Conservation (phyloP, 2,113 vertebrate genomes). For the Vulpes vulpes region DNA sequence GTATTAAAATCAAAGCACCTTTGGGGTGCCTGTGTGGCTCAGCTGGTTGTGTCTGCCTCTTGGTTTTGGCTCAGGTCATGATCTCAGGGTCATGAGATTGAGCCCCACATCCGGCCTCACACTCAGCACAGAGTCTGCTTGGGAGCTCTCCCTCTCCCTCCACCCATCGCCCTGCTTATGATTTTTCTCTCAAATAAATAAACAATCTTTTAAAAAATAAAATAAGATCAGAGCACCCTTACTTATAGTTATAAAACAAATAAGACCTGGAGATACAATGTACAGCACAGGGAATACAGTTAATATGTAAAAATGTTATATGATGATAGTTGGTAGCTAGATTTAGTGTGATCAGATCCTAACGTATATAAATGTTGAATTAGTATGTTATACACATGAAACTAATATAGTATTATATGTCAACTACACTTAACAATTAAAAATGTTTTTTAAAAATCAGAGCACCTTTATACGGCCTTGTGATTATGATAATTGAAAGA, state of each 20-base stretch:
- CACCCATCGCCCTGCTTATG: not conserved
- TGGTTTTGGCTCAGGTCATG: not conserved
- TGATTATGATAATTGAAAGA: not conserved
- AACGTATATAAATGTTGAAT: not conserved
- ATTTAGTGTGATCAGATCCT: not conserved
- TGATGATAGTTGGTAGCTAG: not conserved
- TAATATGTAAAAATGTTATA: not conserved
- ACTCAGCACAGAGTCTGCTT: not conserved
- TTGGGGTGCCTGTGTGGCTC: not conserved
- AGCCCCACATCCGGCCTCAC: not conserved
- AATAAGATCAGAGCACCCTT: not conserved
- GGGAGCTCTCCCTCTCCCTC: not conserved
- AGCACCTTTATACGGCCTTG: not conserved
- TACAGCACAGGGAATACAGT: not conserved
- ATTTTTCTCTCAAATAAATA: not conserved
- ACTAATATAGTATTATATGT: not conserved
- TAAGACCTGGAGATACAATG: not conserved
- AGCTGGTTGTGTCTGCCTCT: not conserved
- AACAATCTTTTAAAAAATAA: not conserved
- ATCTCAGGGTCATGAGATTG: not conserved
- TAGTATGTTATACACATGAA: not conserved
- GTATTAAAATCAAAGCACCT: conserved; percentile 20
- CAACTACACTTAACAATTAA: not conserved
- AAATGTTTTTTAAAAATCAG: not conserved
- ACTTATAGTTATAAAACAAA: not conserved